These are phyloP conservation scores for Sebastes glaucus DNA, from an alignment of 2,797 vertebrate genomes.

Conservation along the genomic window DNA sequence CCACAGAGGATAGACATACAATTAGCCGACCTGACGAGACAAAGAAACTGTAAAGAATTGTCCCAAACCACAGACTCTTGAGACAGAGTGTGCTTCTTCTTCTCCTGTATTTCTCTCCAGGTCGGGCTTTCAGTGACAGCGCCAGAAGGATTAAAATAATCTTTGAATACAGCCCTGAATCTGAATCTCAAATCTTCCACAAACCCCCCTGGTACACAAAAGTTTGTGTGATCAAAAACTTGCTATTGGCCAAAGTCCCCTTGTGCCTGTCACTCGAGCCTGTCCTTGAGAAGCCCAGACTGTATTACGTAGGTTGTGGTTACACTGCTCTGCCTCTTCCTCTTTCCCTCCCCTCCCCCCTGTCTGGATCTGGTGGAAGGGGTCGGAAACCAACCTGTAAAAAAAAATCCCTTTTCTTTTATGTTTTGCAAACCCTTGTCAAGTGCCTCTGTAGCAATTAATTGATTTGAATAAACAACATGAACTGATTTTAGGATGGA, in stretches of 20 bases:
- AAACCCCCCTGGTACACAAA: background rate
- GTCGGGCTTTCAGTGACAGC: slow-evolving; percentile 71
- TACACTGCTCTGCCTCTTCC: slow-evolving; percentile 22
- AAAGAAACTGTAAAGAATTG: background rate
- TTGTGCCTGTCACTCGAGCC: slow-evolving; percentile 66
- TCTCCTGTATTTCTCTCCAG: slow-evolving; percentile 31
- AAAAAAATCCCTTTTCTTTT: slow-evolving; percentile 28
- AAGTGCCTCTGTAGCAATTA: slow-evolving; percentile 85
- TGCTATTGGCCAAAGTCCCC: background rate
- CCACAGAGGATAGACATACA: background rate
- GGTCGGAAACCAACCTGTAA: slow-evolving; percentile 55
- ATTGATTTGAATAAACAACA: slow-evolving; percentile 78
- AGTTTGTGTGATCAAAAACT: background rate
- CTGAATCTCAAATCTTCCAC: background rate
- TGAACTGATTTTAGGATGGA: slow-evolving; percentile 68
- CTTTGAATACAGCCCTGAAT: background rate
- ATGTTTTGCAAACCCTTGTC: slow-evolving; percentile 74
- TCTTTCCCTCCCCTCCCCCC: slow-evolving; percentile 44
- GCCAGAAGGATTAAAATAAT: background rate
- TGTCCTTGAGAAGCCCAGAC: slow-evolving; percentile 32
- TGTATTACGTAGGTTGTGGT: slow-evolving; percentile 44
- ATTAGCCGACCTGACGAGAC: slow-evolving; percentile 2
- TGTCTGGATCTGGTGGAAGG: slow-evolving; percentile 37
- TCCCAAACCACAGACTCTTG: slow-evolving; percentile 15
- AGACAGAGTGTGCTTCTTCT: slow-evolving; percentile 57